phyloP scores from a whole-genome alignment of 2,113 vertebrate species.

The Corythaixoides concolor region DNA sequence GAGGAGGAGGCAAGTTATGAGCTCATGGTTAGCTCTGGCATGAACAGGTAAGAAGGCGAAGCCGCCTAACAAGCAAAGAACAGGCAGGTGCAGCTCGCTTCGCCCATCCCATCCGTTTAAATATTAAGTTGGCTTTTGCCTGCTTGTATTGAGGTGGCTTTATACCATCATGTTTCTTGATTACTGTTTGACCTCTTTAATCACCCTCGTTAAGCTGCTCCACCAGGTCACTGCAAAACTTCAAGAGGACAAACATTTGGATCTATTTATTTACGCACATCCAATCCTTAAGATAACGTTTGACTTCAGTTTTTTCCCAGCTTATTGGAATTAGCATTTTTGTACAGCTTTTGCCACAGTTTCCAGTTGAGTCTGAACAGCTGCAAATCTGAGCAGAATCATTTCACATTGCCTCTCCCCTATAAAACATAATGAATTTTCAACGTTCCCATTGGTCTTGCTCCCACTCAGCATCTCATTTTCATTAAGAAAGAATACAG shows the following conservation, averaged over 20 bases:
- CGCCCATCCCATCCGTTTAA: neutral
- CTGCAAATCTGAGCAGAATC: neutral
- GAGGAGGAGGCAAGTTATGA: neutral
- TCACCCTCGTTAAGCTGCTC: neutral
- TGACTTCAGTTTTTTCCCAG: neutral
- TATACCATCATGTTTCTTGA: neutral
- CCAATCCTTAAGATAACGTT: neutral
- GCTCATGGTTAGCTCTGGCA: accelerated
- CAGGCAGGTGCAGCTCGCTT: neutral
- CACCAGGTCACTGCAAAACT: accelerated
- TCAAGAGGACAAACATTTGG: neutral
- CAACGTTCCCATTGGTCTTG: neutral
- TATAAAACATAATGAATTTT: accelerated
- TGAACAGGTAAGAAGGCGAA: neutral
- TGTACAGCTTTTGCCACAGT: neutral
- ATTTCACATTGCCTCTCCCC: neutral
- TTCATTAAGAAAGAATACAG: neutral
- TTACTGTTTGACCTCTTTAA: neutral
- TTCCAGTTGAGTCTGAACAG: neutral
- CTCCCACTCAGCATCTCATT: neutral
- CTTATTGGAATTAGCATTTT: neutral
- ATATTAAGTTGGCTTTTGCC: neutral
- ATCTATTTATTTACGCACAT: neutral
- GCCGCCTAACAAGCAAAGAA: neutral
- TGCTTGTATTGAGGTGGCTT: neutral